These are phyloP conservation scores for Bugulina stolonifera DNA, from an alignment of 2,888 invertebrate genomes.

Conservation along the genomic window DNA sequence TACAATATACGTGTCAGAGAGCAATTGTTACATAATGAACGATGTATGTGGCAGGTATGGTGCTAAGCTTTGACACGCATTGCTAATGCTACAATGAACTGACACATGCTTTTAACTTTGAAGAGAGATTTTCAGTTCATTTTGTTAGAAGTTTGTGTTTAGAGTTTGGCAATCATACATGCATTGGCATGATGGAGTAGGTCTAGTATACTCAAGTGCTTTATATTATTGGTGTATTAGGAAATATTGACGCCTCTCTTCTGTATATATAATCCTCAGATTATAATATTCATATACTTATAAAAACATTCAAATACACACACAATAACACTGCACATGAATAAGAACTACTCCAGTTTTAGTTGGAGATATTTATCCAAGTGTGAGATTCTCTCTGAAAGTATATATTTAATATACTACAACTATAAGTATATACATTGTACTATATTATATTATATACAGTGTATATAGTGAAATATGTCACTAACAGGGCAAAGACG, in stretches of 20 bases:
- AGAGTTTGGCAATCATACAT: slow-evolving; percentile 20
- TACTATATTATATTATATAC: too few relatives aligned
- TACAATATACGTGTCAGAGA: not conserved
- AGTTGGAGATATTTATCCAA: too few relatives aligned
- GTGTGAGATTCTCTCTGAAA: too few relatives aligned
- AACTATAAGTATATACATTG: too few relatives aligned
- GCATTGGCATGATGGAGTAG: slow-evolving; percentile 15
- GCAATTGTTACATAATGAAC: not conserved
- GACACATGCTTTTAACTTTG: slow-evolving; percentile 25
- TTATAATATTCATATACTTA: not conserved
- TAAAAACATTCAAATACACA: not conserved
- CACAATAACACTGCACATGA: too few relatives aligned
- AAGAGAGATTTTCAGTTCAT: slow-evolving; percentile 16
- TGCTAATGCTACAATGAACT: not conserved
- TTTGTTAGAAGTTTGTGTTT: not conserved
- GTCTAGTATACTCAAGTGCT: slow-evolving; percentile 9
- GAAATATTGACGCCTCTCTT: not conserved
- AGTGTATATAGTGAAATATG: too few relatives aligned
- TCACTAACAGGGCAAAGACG: too few relatives aligned
- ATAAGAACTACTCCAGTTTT: too few relatives aligned
- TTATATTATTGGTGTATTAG: slow-evolving; percentile 15
- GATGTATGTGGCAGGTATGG: slow-evolving; percentile 2
- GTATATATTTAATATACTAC: too few relatives aligned
- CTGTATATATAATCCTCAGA: not conserved
- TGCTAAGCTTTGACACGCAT: slow-evolving; percentile 7